phyloP scores from a whole-genome alignment of 2,888 invertebrate species.

The Nephrotoma guestfalica region DNA sequence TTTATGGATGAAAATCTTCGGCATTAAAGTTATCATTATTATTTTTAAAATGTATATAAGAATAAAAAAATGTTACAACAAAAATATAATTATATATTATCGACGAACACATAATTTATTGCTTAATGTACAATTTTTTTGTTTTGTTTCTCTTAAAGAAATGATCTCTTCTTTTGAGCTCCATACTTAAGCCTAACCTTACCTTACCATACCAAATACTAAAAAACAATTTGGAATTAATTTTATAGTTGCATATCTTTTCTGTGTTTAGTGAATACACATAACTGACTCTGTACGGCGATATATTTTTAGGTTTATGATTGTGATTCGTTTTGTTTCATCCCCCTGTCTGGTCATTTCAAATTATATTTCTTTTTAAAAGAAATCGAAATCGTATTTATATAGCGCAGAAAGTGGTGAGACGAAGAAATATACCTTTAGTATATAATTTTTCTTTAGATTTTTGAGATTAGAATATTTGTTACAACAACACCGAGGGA shows the following conservation, averaged over 20 bases:
- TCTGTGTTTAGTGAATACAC: neutral
- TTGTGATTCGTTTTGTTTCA: neutral
- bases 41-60: neutral
- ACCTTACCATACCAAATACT: neutral
- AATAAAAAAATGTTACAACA: neutral
- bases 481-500: neutral
- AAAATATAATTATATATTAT: neutral
- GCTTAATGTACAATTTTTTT: neutral
- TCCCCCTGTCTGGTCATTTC: neutral
- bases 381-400: neutral
- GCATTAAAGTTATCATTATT: neutral
- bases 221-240: neutral
- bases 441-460: neutral
- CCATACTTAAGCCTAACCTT: neutral
- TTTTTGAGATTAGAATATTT: neutral
- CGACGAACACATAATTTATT: neutral
- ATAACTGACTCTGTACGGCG: neutral
- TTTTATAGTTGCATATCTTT: neutral
- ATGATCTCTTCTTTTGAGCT: neutral
- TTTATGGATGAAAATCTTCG: neutral
- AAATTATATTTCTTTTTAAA: neutral
- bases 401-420: neutral
- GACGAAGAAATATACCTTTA: neutral
- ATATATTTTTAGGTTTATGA: neutral
- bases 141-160: neutral